phyloP scores from a whole-genome alignment of 2,797 vertebrate genomes.

The Miichthys miiuy region DNA sequence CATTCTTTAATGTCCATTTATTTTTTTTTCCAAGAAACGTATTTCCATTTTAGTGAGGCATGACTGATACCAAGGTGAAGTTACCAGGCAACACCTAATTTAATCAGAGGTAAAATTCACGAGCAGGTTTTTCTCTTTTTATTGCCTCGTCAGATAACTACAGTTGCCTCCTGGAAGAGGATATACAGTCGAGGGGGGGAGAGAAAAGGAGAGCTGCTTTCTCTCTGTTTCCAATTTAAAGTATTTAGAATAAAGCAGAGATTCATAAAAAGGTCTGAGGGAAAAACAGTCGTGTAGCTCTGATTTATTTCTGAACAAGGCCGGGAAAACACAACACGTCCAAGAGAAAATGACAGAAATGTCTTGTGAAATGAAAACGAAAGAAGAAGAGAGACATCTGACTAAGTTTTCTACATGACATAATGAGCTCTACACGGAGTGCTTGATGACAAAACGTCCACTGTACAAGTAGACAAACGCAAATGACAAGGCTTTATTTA shows the following conservation, averaged over 20 bases:
- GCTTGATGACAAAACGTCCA: not conserved
- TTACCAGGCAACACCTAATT: constrained; percentile 90
- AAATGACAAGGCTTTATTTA: not conserved
- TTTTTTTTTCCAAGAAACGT: constrained; percentile 70
- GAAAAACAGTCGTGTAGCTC: constrained; percentile 36
- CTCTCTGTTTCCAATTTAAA: constrained; percentile 63
- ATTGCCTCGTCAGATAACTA: constrained; percentile 72
- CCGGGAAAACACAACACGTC: not conserved
- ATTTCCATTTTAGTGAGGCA: constrained; percentile 88
- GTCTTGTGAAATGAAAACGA: not conserved
- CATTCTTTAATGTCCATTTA: constrained; percentile 87
- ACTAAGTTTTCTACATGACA: not conserved
- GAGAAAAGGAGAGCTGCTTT: constrained; percentile 37
- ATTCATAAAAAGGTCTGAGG: constrained; percentile 57
- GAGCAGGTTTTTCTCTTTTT: constrained; percentile 66
- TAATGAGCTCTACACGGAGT: not conserved
- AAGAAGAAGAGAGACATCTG: not conserved
- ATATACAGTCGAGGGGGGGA: constrained; percentile 19
- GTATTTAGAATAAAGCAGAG: constrained; percentile 60
- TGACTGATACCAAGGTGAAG: constrained; percentile 88
- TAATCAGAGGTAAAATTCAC: constrained; percentile 88
- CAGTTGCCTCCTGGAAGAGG: constrained; percentile 58
- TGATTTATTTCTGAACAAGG: constrained; percentile 6
- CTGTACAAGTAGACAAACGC: not conserved
- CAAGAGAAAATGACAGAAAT: not conserved